Base-by-base conservation (phyloP, 2,797 vertebrate genomes). In the Heliangelus exortis region DNA sequence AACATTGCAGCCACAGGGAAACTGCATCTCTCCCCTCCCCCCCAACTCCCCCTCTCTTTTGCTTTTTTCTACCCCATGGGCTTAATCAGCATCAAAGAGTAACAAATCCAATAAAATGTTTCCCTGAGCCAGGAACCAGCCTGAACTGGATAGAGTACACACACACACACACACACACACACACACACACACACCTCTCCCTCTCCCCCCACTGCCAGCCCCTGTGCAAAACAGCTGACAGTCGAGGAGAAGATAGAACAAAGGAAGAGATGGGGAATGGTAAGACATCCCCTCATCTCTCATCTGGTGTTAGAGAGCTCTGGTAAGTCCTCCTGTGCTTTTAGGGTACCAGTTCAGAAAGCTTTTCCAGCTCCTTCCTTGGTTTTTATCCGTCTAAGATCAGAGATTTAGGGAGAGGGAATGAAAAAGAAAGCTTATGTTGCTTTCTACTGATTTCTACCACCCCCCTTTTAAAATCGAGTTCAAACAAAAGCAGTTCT, bases 91-190 rank as follows among this genome's bases (percentile, higher is more conserved):
- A 97, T 98, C 98, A 98, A 98, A 98, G 98, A 76, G 94, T 97
- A 97, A 97, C 97, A 98, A 98, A 98, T 98, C 97, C 97, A 97
- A 98, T 98, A 98, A 98, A 98, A 97, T 50, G 80, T 96, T 97
- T 97, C 96, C 96, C 96, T 97, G 95, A 97, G 96, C 97, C 93
- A 96, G 93, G 94, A 96, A 96, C 86, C 93, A 97, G 97, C 93
- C 94, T 93, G 96, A 96, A 66, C 97, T 96, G 95, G 96, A 96
- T 97, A 14, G 39, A 41, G 13, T 41, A 41, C 39, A 41, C 13
- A 41, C 39, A 54, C 8, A 34, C 16, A 29, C 26, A 51, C 50
- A 29, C 51, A 68, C 67, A 39, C 69, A 34, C 77, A n/a, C n/a
- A n/a, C n/a, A n/a, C n/a, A 10, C 72, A 10, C 74, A 68, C 67